Evolutionary conservation across 2,113 vertebrate species (phyloP).

Genomic region (Eurypyga helias): DNA sequence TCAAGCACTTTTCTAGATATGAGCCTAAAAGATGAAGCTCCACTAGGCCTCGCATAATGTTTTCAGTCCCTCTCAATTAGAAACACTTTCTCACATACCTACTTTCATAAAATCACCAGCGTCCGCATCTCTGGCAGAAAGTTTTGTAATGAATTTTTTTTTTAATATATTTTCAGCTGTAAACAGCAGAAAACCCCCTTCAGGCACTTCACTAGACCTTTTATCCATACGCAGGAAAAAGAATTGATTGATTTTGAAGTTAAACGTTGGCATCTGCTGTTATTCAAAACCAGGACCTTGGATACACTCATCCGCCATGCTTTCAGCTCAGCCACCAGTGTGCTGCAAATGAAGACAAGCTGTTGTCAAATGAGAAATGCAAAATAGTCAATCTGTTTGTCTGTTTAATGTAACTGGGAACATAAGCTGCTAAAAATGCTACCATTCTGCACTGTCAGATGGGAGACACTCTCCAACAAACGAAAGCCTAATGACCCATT

Average conservation of each 20-base stretch:
- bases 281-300: conserved; percentile 86
- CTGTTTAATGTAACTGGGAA: conserved; percentile 93
- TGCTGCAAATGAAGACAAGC: conserved; percentile 88
- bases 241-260: conserved; percentile 89
- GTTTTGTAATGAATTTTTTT: conserved; percentile 70
- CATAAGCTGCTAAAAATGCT: conserved; percentile 89
- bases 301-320: conserved; percentile 74
- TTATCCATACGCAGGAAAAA: conserved; percentile 81
- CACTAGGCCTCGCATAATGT: neutral
- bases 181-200: conserved; percentile 79
- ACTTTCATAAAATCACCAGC: conserved; percentile 12
- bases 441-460: conserved; percentile 93
- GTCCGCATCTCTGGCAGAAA: conserved; percentile 45
- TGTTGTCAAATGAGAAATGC: conserved; percentile 92
- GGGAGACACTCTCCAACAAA: conserved; percentile 94
- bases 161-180: conserved; percentile 72
- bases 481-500: conserved; percentile 98
- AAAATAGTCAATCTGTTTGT: conserved; percentile 97
- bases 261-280: conserved; percentile 86
- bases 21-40: neutral
- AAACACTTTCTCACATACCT: neutral
- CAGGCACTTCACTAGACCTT: conserved; percentile 81
- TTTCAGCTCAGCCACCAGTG: conserved; percentile 79
- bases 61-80: neutral
- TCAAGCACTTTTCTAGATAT: neutral